These are phyloP conservation scores for Drymodes brunneopygia DNA, from an alignment of 2,113 vertebrate species.

Conservation along the genomic window DNA sequence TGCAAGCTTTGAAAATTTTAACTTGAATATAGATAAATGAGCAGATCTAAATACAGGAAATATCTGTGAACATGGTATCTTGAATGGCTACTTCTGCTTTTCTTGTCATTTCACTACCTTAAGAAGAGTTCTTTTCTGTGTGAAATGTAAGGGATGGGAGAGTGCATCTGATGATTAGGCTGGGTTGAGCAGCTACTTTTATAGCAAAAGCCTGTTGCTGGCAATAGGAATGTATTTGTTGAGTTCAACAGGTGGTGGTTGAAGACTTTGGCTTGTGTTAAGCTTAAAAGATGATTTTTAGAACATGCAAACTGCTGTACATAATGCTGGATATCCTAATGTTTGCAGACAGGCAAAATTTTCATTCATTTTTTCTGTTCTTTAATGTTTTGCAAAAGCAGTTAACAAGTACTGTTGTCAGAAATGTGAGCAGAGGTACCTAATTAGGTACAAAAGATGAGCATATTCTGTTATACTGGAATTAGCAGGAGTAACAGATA, in stretches of 20 bases:
- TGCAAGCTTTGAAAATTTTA: neutral
- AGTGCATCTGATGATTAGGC: neutral
- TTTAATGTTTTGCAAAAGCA: neutral
- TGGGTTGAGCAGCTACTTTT: neutral
- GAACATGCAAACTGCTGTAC: neutral
- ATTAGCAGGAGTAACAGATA: neutral
- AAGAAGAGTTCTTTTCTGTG: neutral
- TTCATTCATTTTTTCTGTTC: neutral
- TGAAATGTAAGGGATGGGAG: neutral
- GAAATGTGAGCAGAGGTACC: neutral
- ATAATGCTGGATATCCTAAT: neutral
- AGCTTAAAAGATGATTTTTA: neutral
- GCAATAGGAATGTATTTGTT: neutral
- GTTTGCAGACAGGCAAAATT: neutral
- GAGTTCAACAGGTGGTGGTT: neutral
- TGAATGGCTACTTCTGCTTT: neutral
- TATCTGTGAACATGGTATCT: neutral
- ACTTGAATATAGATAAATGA: neutral
- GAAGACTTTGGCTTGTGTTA: neutral
- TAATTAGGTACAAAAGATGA: neutral
- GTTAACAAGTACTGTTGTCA: neutral
- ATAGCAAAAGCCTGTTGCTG: neutral
- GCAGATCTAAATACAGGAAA: neutral
- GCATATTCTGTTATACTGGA: neutral
- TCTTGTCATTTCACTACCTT: neutral